Evolutionary conservation across 2,797 vertebrate genomes (phyloP), one percentile per base, ranked within the genome.

Genomic region (Sebastiscus albofasciatus): DNA sequence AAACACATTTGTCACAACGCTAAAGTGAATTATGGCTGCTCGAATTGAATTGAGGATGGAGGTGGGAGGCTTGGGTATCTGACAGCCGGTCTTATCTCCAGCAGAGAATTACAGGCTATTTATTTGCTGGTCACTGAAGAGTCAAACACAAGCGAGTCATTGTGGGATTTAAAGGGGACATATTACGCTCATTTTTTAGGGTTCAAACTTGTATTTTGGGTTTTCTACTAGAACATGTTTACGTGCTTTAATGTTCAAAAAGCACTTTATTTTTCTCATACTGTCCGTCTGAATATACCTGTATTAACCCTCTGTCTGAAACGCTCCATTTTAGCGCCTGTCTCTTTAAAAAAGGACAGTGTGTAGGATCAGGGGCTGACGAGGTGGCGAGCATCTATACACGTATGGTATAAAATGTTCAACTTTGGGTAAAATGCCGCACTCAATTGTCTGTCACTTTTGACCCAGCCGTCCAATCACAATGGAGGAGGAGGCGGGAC

Each of bases 11-110:
- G 77, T 74, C 68, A 84, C 31, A 58, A 59, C 26, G 67, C 34
- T 67, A 49, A 84, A 86, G 64, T 83, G 73, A 91, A 79, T 87
- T 79, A 77, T 14, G 49, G 68, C 16, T 16, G 60, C 20, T 58
- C 39, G 71, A 83, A 87, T 61, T 72, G 20, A 77, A 72, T 33
- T 68, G 13, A 75, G 39, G 46, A 39, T 46, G 24, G 66, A 67
- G 13, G 33, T 18, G 54, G 65, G 56, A 79, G 46, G 79, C 13
- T 72, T 52, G 24, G 31, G 72, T 70, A 75, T 75, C 60, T 20
- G n/a, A 67, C 49, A 72, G 59, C 12, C 34, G 31, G 74, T 27
- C 16, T 68, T 64, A 80, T 81, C 65, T 75, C 18, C 16, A 67
- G 46, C 18, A 58, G 66, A 52, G n/a, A 69, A 74, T 75, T 75